phyloP scores from a whole-genome alignment of 2,113 vertebrate genomes.

The Todiramphus saurophagus region DNA sequence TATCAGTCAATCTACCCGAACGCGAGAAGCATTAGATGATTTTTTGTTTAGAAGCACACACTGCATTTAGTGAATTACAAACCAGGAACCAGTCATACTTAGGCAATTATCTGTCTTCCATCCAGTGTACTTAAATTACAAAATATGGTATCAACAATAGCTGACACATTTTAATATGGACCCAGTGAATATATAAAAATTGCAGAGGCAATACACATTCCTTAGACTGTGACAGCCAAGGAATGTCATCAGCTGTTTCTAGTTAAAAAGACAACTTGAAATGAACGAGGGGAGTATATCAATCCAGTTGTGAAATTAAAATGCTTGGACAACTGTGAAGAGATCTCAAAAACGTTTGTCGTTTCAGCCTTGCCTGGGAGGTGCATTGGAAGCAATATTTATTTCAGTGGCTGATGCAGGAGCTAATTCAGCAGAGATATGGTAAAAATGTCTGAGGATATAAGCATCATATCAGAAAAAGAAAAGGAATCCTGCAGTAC shows the following conservation, averaged over 20 bases:
- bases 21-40: neutral
- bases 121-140: neutral
- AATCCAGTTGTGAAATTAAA: neutral
- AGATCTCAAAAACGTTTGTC: neutral
- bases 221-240: neutral
- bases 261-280: neutral
- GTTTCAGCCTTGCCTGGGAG: neutral
- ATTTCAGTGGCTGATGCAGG: neutral
- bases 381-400: neutral
- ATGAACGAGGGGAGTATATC: neutral
- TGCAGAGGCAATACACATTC: neutral
- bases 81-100: neutral
- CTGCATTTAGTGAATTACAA: neutral
- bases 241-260: neutral
- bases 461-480: neutral
- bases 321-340: neutral
- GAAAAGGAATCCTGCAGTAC: neutral
- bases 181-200: neutral
- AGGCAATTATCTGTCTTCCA: neutral
- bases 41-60: neutral
- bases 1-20: neutral
- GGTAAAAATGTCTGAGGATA: neutral
- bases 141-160: neutral
- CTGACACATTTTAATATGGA: neutral
- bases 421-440: neutral